These are phyloP conservation scores for Hymenopus coronatus DNA, from an alignment of 2,888 invertebrate genomes.

Conservation along the genomic window DNA sequence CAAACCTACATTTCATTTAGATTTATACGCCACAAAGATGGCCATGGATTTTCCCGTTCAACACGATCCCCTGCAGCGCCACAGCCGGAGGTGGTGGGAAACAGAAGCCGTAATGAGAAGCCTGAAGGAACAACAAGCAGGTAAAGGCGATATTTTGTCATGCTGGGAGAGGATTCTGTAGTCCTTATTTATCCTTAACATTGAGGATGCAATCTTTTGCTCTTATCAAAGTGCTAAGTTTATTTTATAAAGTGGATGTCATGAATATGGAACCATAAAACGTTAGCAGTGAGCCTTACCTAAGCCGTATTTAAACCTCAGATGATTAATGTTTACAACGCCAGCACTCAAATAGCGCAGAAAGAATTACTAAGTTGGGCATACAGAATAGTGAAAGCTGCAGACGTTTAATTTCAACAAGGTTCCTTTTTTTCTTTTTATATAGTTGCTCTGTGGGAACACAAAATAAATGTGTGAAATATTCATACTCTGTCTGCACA, in stretches of 20 bases:
- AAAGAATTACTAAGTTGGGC: too few relatives aligned
- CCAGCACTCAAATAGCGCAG: too few relatives aligned
- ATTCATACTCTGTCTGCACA: too few relatives aligned
- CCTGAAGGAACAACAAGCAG: not conserved
- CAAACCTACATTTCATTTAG: constrained; percentile 1
- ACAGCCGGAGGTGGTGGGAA: constrained; percentile 17
- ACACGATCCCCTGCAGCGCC: constrained; percentile 11
- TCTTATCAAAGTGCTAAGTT: not conserved
- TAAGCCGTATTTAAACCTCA: too few relatives aligned
- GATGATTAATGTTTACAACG: too few relatives aligned
- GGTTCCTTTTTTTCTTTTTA: too few relatives aligned
- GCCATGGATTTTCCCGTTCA: not conserved
- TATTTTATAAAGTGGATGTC: not conserved
- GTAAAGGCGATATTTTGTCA: constrained; percentile 1
- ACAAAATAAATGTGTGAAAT: too few relatives aligned
- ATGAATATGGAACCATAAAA: not conserved
- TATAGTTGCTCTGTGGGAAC: too few relatives aligned
- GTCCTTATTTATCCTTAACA: not conserved
- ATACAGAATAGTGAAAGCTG: too few relatives aligned
- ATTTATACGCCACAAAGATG: not conserved
- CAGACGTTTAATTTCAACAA: too few relatives aligned
- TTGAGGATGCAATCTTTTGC: not conserved
- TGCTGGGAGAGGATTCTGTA: not conserved
- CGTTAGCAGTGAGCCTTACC: too few relatives aligned
- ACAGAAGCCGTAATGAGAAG: constrained; percentile 14